Base-by-base conservation (phyloP, 2,888 invertebrate genomes). In the Tipula confusa region DNA sequence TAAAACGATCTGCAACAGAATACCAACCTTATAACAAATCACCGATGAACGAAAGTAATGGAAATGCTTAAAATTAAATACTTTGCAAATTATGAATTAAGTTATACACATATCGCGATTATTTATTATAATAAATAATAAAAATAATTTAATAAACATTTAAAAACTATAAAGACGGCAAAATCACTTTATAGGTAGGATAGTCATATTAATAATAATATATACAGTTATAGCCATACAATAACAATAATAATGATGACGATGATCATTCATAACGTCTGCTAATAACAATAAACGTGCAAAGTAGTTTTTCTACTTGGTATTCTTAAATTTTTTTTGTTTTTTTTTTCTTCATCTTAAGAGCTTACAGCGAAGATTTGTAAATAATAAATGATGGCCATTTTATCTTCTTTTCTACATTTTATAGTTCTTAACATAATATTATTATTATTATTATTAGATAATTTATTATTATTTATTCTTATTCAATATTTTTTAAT, bases 381-480 rank as follows among this genome's bases (percentile, higher is more conserved):
- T 9, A 64, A 64, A 64, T 64, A 24, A 64, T 64, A 64, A 64
- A 64, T 64, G 64, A 64, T 64, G 0, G 64, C 9, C 64, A 64
- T 24, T 64, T 64, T 15, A 15, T 43, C 1, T 43, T 64, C 24
- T 15, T 43, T 64, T 24, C 64, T 24, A 64, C 64, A 9, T 2
- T 24, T 9, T 2, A 64, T 24, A n/a, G n/a, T n/a, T n/a, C n/a
- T n/a, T n/a, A n/a, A n/a, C n/a, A n/a, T n/a, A n/a, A n/a, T n/a
- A n/a, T n/a, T n/a, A n/a, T n/a, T n/a, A n/a, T n/a, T n/a, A n/a
- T n/a, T n/a, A 64, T 64, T 64, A 24, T 64, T 64, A 24, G 18
- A 64, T 64, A 64, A 64, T 64, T 64, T 64, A 64, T 64, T 18
- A 64, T 64, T 64, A 64, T 64, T 64, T 64, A 64, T 24, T 64